These are phyloP conservation scores for Rhinophrynus dorsalis DNA, from an alignment of 2,797 vertebrate species.

Conservation along the genomic window DNA sequence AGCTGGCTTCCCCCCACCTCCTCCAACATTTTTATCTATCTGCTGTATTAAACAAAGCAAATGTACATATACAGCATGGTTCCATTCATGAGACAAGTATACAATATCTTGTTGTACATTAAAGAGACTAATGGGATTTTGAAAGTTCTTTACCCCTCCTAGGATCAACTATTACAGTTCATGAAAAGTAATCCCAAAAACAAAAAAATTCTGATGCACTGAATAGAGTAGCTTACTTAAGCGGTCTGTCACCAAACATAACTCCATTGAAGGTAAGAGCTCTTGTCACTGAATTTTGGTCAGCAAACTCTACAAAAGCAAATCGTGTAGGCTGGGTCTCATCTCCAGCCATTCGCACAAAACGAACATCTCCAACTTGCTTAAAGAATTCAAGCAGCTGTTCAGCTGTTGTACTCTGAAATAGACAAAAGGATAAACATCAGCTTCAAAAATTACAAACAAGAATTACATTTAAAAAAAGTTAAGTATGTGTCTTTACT, in stretches of 20 bases:
- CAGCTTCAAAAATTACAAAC: too few species aligned
- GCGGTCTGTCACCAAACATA: slow-evolving; percentile 95
- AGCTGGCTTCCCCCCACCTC: too few species aligned
- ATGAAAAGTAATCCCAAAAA: neutral
- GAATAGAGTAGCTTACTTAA: slow-evolving; percentile 80
- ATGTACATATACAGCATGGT: too few species aligned
- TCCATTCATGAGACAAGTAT: too few species aligned
- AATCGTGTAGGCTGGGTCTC: slow-evolving; percentile 96
- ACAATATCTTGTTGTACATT: too few species aligned
- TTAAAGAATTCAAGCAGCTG: slow-evolving; percentile 96
- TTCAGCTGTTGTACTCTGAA: slow-evolving; percentile 91
- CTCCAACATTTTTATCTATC: too few species aligned
- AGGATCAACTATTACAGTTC: too few species aligned
- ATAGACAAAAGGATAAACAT: neutral
- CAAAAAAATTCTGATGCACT: neutral
- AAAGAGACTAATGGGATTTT: too few species aligned
- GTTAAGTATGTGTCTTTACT: too few species aligned
- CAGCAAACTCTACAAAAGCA: slow-evolving; percentile 95
- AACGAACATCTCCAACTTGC: slow-evolving; percentile 96
- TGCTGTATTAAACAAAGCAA: too few species aligned
- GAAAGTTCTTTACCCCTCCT: too few species aligned
- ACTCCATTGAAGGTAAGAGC: slow-evolving; percentile 96
- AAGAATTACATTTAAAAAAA: too few species aligned
- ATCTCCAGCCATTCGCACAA: slow-evolving; percentile 97
- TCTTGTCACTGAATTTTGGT: slow-evolving; percentile 90